phyloP scores from a whole-genome alignment of 2,888 invertebrate genomes.

The Pseudeuparius sepicola region DNA sequence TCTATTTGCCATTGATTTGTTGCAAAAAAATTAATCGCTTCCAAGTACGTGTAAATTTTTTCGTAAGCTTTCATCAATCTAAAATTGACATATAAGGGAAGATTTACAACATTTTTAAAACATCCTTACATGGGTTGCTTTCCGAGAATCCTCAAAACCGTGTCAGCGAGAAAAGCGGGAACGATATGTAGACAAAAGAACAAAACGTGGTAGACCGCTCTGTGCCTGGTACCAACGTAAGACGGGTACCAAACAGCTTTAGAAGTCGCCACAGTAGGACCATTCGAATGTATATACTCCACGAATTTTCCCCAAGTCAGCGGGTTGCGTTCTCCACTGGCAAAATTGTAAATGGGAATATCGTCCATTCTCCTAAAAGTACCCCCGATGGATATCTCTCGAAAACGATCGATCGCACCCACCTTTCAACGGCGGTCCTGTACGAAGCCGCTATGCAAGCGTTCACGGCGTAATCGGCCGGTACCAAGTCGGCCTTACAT shows the following conservation, averaged over 20 bases:
- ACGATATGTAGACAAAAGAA: slow-evolving; percentile 14
- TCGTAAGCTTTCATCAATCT: slow-evolving; percentile 12
- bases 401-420: slow-evolving; percentile 1
- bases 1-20: slow-evolving; percentile 13
- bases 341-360: slow-evolving; percentile 8
- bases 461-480: slow-evolving; percentile 56
- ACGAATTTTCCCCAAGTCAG: slow-evolving; percentile 3
- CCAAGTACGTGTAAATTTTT: slow-evolving; percentile 14
- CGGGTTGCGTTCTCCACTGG: neutral
- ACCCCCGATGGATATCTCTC: neutral
- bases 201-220: slow-evolving; percentile 9
- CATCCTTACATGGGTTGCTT: slow-evolving; percentile 12
- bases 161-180: slow-evolving; percentile 11
- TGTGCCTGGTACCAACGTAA: slow-evolving; percentile 3
- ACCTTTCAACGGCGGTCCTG: slow-evolving; percentile 17
- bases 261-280: slow-evolving; percentile 5
- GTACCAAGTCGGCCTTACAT: slow-evolving; percentile 51
- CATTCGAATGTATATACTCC: slow-evolving; percentile 1
- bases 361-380: slow-evolving; percentile 5
- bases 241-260: neutral
- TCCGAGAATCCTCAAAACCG: slow-evolving; percentile 4
- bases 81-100: too few relatives aligned
- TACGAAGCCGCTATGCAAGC: slow-evolving; percentile 43
- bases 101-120: too few relatives aligned
- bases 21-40: slow-evolving; percentile 11